Base-by-base conservation (phyloP, 1,140 invertebrate species). In the Calliopsis andreniformis region DNA sequence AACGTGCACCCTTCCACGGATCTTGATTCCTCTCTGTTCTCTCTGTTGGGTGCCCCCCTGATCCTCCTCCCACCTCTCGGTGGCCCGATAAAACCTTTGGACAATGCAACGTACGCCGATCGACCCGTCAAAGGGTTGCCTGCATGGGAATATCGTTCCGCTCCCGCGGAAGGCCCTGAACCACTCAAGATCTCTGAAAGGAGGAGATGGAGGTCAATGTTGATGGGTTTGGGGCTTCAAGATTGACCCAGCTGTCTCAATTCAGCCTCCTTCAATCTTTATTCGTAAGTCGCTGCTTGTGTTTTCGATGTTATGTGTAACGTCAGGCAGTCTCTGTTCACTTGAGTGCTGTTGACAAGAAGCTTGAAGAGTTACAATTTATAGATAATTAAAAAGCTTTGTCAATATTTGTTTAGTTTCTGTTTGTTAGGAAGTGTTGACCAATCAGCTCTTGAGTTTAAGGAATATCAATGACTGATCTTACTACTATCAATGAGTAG, bases 51-150 rank as follows among this genome's bases (percentile, higher is more conserved):
- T 68, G 64, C 67, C 58, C 61, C 35, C 35, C 35, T 62, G 8
- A 35, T 32, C 18, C 23, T 56, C 12, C 62, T 35, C 62, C 45
- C 20, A 45, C 76, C 35, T 35, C 39, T 5, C 49, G n/a, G 30
- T 55, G 16, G 43, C 53, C 51, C 72, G 71, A 77, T 83, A 83
- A 79, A 83, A 73, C 68, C 66, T 18, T 53, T n/a, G 70, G 77
- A 83, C 80, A 86, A 86, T 86, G 70, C 73, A 47, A 61, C 10
- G 76, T 23, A 66, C 62, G 71, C 53, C 35, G 80, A 80, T 82
- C 83, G 72, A 80, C 64, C 73, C 73, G 53, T 85, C 78, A 83
- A 83, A 86, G 78, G 80, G 80, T 66, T 76, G 78, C 67, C 45
- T 64, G 63, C 76, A 83, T 83, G 80, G 78, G 83, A 85, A 85